Evolutionary conservation across 2,797 vertebrate genomes (phyloP).

Genomic region (Chelidonichthys spinosus): DNA sequence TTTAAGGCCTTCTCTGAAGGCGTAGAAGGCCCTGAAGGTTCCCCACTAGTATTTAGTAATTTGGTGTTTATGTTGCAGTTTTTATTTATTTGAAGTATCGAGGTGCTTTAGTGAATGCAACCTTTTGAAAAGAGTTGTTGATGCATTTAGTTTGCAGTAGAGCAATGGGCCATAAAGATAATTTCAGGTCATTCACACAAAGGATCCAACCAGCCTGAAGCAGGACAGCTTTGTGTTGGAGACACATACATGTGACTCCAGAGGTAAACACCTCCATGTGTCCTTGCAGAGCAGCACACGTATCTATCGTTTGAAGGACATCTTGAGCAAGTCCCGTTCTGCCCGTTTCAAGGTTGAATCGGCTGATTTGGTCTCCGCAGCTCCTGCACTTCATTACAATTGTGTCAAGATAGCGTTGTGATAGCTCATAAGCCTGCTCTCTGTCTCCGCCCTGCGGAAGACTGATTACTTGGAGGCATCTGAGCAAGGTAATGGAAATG

Average conservation of each 20-base stretch:
- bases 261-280: not conserved
- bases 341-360: slow-evolving; percentile 32
- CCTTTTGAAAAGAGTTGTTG: not conserved
- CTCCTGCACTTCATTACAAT: slow-evolving; percentile 57
- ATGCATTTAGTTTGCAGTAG: not conserved
- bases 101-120: not conserved
- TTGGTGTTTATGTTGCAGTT: not conserved
- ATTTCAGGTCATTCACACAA: not conserved
- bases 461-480: slow-evolving; percentile 54
- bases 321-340: not conserved
- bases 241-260: not conserved
- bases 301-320: slow-evolving; percentile 5
- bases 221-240: not conserved
- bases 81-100: slow-evolving; percentile 9
- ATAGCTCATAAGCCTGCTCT: slow-evolving; percentile 55
- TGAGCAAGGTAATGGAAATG: slow-evolving; percentile 63
- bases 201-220: not conserved
- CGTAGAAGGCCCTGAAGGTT: no score
- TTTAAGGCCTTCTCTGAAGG: no score
- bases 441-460: slow-evolving; percentile 51
- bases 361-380: slow-evolving; percentile 21
- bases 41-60: not conserved
- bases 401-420: slow-evolving; percentile 40
- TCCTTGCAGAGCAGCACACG: not conserved
- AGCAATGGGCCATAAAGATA: not conserved